These are phyloP conservation scores for Porites lutea DNA, from an alignment of 64 coral and sea anemone species.

Conservation along the genomic window DNA sequence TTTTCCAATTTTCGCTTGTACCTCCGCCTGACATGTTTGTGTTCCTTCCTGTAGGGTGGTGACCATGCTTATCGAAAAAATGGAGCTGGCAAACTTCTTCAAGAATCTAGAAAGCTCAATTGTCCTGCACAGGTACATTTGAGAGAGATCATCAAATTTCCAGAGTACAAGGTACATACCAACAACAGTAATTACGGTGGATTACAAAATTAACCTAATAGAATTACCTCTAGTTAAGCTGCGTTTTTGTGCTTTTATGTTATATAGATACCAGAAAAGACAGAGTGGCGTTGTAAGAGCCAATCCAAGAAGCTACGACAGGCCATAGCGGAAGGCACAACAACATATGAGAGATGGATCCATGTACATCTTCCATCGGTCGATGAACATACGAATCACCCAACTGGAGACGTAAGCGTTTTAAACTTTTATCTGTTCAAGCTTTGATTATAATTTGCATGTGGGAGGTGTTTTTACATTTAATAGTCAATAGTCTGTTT, in stretches of 20 bases:
- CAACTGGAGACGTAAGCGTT: constrained; percentile 30
- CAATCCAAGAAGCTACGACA: background rate
- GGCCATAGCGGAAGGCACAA: background rate
- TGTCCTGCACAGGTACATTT: constrained; percentile 43
- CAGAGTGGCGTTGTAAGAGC: background rate
- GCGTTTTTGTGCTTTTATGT: too few species aligned
- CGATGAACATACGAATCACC: constrained; percentile 6
- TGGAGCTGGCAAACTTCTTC: constrained; percentile 31
- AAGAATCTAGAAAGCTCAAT: constrained; percentile 42
- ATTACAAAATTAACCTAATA: too few species aligned
- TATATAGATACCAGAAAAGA: background rate
- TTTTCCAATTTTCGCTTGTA: too few species aligned
- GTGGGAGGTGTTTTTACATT: too few species aligned
- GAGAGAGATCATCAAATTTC: constrained; percentile 45
- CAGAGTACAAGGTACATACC: constrained; percentile 20
- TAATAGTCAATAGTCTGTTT: too few species aligned
- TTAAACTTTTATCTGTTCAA: background rate
- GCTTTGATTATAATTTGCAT: background rate
- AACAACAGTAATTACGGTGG: too few species aligned
- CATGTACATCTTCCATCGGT: constrained; percentile 12
- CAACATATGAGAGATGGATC: constrained; percentile 16
- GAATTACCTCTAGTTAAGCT: too few species aligned
- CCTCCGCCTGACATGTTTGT: too few species aligned
- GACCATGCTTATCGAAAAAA: constrained; percentile 54
- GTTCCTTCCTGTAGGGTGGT: constrained; percentile 15